Conservation (phyloP, 2,797 vertebrate genomes). For the Manis crassicaudata region DNA sequence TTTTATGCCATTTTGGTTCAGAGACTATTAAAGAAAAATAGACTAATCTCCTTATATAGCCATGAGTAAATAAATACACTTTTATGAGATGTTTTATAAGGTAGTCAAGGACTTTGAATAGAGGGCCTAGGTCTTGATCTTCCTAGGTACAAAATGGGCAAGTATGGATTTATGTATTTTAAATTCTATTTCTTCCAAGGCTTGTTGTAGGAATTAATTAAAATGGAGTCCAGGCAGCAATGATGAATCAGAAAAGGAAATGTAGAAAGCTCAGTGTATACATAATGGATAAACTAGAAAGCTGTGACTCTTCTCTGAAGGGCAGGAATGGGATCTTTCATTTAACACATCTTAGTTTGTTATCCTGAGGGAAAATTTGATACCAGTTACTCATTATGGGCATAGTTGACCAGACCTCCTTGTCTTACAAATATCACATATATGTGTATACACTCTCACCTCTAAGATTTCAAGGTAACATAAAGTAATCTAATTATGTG, state of each 20-base stretch:
- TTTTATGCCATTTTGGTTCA: constrained; percentile 20
- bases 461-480: constrained; percentile 75
- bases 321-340: constrained; percentile 59
- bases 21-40: constrained; percentile 62
- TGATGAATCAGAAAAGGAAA: constrained; percentile 47
- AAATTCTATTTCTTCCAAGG: constrained; percentile 49
- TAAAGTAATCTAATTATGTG: constrained; percentile 74
- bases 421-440: neutral
- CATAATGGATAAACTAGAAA: neutral
- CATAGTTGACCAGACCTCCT: neutral
- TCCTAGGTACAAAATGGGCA: constrained; percentile 35
- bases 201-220: constrained; percentile 46
- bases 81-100: constrained; percentile 71
- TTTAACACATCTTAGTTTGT: constrained; percentile 67
- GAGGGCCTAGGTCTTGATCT: constrained; percentile 33
- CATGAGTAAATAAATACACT: constrained; percentile 70
- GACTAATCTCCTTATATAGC: constrained; percentile 58
- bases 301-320: constrained; percentile 24
- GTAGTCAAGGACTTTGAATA: constrained; percentile 59
- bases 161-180: constrained; percentile 46
- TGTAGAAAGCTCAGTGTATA: neutral
- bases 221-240: constrained; percentile 3
- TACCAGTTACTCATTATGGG: constrained; percentile 54
- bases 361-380: constrained; percentile 50
- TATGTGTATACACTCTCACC: constrained; percentile 49